phyloP scores from a whole-genome alignment of 2,888 invertebrate species.

The Diadegma fenestrale region DNA sequence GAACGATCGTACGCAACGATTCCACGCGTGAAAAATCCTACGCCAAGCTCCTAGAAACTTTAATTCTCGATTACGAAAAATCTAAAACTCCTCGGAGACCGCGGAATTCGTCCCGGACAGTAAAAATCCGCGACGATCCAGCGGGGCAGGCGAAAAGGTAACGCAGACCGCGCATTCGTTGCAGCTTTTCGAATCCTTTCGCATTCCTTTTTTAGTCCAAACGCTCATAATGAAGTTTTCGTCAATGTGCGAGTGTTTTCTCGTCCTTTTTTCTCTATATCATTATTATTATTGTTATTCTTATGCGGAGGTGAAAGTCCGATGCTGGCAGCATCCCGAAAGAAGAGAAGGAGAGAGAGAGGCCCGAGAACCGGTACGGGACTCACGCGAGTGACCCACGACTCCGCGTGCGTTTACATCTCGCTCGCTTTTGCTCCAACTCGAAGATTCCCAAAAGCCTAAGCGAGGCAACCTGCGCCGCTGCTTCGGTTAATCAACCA shows the following conservation, averaged over 20 bases:
- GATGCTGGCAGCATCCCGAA: slow-evolving; percentile 35
- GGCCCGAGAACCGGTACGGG: slow-evolving; percentile 31
- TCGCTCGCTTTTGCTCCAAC: slow-evolving; percentile 15
- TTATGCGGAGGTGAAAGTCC: slow-evolving; percentile 9
- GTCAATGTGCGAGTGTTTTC: slow-evolving; percentile 2
- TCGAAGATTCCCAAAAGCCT: neutral
- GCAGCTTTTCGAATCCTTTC: neutral
- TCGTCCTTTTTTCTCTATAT: neutral
- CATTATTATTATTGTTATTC: slow-evolving; percentile 17
- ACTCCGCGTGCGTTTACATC: no score
- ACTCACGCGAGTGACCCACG: slow-evolving; percentile 33
- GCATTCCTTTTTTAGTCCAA: neutral
- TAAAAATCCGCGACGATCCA: neutral
- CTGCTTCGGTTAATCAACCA: no score
- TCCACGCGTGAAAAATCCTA: neutral
- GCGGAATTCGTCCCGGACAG: neutral
- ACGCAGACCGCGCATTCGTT: no score
- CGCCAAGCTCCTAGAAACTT: neutral
- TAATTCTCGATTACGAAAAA: no score
- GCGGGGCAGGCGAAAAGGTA: neutral
- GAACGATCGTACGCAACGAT: neutral
- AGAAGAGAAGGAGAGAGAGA: slow-evolving; percentile 32
- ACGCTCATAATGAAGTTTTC: slow-evolving; percentile 21
- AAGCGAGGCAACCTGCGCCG: neutral
- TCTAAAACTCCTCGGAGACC: no score